These are phyloP conservation scores for Pseudococcus jackbeardsleyi DNA, from an alignment of 2,888 invertebrate species.

Conservation along the genomic window DNA sequence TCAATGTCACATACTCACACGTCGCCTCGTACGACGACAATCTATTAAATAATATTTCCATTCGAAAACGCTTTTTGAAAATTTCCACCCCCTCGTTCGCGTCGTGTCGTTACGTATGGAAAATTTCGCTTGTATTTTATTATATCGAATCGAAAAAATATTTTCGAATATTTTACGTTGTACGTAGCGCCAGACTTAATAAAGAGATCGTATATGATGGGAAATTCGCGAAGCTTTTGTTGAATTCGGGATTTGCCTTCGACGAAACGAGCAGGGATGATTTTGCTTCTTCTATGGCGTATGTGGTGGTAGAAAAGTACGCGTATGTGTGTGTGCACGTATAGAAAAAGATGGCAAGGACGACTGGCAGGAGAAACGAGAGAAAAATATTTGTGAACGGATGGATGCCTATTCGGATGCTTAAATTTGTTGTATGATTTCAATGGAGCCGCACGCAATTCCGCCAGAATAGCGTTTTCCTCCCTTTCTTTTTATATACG, in stretches of 20 bases:
- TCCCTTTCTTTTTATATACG: not conserved
- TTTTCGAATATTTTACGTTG: conserved; percentile 2
- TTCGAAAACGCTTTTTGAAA: not conserved
- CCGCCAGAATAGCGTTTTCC: not conserved
- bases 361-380: not conserved
- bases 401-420: conserved; percentile 37
- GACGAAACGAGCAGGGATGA: not conserved
- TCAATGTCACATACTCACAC: not conserved
- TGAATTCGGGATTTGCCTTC: not conserved
- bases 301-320: not conserved
- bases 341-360: not conserved
- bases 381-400: conserved; percentile 32
- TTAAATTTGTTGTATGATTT: conserved; percentile 41
- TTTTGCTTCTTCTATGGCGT: not conserved
- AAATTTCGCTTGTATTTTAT: conserved; percentile 28
- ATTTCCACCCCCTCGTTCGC: not conserved
- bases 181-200: conserved; percentile 11
- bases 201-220: conserved; percentile 23
- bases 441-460: conserved; percentile 23
- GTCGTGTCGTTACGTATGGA: not conserved
- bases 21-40: not conserved
- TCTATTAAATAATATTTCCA: conserved; percentile 25
- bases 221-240: conserved; percentile 47
- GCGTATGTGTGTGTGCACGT: not conserved
- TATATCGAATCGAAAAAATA: conserved; percentile 46